Percentiles rank a stretch among this genome's conserved stretches.
Evolutionary conservation across 2,113 vertebrate genomes (phyloP).

Genomic region (Macrotis lagotis): DNA sequence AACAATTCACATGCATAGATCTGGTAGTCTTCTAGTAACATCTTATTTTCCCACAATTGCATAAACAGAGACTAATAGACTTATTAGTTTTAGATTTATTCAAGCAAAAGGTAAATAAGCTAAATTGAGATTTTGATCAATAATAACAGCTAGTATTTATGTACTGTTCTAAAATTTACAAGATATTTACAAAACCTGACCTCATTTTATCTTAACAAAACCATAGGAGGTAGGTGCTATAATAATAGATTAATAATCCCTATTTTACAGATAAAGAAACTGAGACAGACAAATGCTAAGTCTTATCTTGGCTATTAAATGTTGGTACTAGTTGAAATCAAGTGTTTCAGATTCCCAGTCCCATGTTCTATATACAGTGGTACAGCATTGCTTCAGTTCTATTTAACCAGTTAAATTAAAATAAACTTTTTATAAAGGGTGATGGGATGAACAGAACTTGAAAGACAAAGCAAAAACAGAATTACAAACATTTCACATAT

Average conservation of each 20-base stretch:
- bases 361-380: not conserved
- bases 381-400: not conserved
- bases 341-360: not conserved
- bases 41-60: not conserved
- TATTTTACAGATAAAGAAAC: not conserved
- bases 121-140: not conserved
- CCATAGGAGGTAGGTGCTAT: not conserved
- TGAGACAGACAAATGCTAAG: not conserved
- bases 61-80: not conserved
- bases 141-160: not conserved
- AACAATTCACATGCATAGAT: not conserved
- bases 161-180: not conserved
- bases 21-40: not conserved
- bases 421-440: not conserved
- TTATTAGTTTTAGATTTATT: not conserved
- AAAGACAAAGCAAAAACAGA: not conserved
- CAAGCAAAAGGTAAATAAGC: not conserved
- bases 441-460: not conserved
- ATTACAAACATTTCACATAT: not conserved
- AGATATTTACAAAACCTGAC: not conserved
- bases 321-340: not conserved
- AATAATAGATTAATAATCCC: too few species aligned
- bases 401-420: not conserved
- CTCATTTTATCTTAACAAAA: not conserved
- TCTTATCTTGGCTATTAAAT: not conserved